phyloP scores from a whole-genome alignment of 2,888 invertebrate species.

The Sarcophaga subvicina region DNA sequence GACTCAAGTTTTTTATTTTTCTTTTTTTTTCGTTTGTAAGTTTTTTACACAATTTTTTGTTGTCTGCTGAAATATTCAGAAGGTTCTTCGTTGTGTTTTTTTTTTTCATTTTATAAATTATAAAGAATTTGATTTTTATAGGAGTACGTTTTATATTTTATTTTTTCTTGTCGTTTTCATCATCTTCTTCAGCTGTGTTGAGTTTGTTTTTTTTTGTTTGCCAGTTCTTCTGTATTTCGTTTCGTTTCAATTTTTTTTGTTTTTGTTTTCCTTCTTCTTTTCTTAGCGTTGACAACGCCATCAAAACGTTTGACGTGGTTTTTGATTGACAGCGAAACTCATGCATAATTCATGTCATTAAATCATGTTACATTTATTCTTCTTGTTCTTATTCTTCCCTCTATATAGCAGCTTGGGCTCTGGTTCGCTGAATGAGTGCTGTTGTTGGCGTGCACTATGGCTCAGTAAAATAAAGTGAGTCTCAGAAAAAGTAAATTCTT shows the following conservation, averaged over 20 bases:
- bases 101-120: conserved; percentile 16
- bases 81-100: conserved; percentile 13
- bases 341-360: conserved; percentile 83
- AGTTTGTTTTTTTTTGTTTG: conserved; percentile 28
- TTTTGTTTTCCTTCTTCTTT: conserved; percentile 25
- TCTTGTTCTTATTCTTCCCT: conserved; percentile 68
- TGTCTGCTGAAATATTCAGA: conserved; percentile 46
- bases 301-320: conserved; percentile 82
- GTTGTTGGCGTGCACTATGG: conserved; percentile 34
- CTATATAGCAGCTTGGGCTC: conserved; percentile 32
- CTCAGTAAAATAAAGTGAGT: neutral
- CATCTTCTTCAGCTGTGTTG: conserved; percentile 57
- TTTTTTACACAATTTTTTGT: conserved; percentile 40
- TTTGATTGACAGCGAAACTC: conserved; percentile 82
- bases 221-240: conserved; percentile 27
- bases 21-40: conserved; percentile 38
- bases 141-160: conserved; percentile 58
- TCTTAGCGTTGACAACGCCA: conserved; percentile 80
- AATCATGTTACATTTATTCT: conserved; percentile 82
- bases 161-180: conserved; percentile 19
- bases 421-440: conserved; percentile 16
- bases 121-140: conserved; percentile 68
- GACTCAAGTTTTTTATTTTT: conserved; percentile 42
- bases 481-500: too few species aligned
- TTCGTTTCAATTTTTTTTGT: conserved; percentile 71